Evolutionary conservation across 2,113 vertebrate species (phyloP), one percentile per base, ranked within the genome.

Genomic region (Cyphomyrus discorhynchus): DNA sequence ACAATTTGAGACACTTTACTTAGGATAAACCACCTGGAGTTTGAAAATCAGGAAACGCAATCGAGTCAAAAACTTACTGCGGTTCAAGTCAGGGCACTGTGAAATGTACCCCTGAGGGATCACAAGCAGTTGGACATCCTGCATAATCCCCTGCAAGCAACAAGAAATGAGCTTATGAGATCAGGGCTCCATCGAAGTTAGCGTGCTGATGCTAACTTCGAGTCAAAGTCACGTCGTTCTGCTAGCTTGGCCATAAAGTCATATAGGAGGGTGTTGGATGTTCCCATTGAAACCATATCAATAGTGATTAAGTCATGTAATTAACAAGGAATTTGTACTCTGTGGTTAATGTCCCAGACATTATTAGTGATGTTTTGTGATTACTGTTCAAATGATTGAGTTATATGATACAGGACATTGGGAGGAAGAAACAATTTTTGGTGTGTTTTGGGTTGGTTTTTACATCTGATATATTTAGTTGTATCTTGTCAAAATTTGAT

Each of bases 81-180:
- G 97, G 95, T 98, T 98, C 92, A 98, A 97, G 94, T 98, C 97
- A 88, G 97, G 97, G 90, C 97, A 98, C 90, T 98, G 97, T 90
- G 95, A 95, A 88, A 98, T 96, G 95, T 97, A 97, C 93, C 97
- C 97, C 93, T 98, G 97, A 91, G 97, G 96, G 94, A 97, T 96
- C 92, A 97, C 93, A 93, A 97, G 95, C 90, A 98, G 93, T 92
- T 97, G 95, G 74, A 97, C 96, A 92, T 98, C 97, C 93, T 98
- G 97, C 97, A 98, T 97, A 94, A 97, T 93, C 56, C 97, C 97
- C 97, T 98, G 88, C 47, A 6, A 83, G 58, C 39, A 85, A 39
- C 11, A 56, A 84, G 46, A 24, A 47, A 85, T 7, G 2, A 52
- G 19, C 11, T 82, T 39, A 39, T 39, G 88, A 42, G 21, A 77